Conservation (phyloP, 2,888 invertebrate species). For the Lysandra coridon region DNA sequence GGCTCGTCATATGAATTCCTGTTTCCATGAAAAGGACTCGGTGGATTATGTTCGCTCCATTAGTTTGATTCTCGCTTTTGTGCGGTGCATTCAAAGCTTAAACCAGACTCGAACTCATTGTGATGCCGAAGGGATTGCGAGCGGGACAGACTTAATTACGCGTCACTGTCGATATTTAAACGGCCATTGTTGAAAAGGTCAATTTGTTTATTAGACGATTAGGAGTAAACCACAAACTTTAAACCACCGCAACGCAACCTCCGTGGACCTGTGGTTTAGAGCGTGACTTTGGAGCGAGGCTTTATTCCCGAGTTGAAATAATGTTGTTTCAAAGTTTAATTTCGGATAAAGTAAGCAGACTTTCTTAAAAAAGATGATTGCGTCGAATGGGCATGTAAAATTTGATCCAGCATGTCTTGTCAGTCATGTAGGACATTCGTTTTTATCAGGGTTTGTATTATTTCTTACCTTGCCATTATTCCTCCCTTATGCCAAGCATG, state of each 20-base stretch:
- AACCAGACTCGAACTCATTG: conserved; percentile 56
- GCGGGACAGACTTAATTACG: conserved; percentile 35
- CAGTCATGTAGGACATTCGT: too few species aligned
- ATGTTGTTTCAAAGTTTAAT: not conserved
- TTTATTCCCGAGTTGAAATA: not conserved
- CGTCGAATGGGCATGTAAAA: not conserved
- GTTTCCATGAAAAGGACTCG: conserved; percentile 62
- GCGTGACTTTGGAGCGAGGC: too few species aligned
- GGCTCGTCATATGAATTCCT: conserved; percentile 26
- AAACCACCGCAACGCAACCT: too few species aligned
- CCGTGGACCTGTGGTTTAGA: too few species aligned
- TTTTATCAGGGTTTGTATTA: too few species aligned
- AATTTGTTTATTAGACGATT: not conserved
- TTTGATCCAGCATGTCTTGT: not conserved
- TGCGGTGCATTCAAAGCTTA: conserved; percentile 45
- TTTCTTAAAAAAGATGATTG: not conserved
- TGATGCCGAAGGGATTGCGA: conserved; percentile 54
- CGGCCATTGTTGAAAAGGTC: not conserved
- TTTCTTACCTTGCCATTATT: too few species aligned
- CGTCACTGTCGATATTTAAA: conserved; percentile 29
- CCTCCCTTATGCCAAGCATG: too few species aligned
- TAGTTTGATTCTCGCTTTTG: conserved; percentile 64
- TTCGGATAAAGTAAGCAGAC: not conserved
- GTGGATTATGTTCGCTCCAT: conserved; percentile 68
- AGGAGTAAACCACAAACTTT: too few species aligned